Conservation (phyloP, 2,888 invertebrate species). For the Drosophila niveifrons region DNA sequence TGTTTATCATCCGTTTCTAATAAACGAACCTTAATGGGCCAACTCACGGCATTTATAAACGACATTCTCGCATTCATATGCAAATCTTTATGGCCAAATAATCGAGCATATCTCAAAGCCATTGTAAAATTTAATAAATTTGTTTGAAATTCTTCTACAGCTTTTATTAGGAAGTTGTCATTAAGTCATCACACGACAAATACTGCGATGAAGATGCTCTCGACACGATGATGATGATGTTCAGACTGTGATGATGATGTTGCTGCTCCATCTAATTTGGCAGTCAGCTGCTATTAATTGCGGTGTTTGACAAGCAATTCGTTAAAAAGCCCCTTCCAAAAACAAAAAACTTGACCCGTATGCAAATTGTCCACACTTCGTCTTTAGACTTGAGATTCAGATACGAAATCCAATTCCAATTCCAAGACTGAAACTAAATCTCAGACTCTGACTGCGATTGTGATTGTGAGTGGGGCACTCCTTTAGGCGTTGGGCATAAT, state of each 20-base stretch:
- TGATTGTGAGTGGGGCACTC: slow-evolving; percentile 41
- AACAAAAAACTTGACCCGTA: slow-evolving; percentile 44
- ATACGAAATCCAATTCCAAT: slow-evolving; percentile 17
- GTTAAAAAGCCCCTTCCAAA: slow-evolving; percentile 42
- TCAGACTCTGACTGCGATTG: slow-evolving; percentile 6
- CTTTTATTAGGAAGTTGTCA: slow-evolving; percentile 76
- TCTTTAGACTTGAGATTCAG: slow-evolving; percentile 6
- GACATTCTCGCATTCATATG: slow-evolving; percentile 68
- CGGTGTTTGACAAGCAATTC: slow-evolving; percentile 70
- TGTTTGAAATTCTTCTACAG: slow-evolving; percentile 59
- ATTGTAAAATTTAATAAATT: slow-evolving; percentile 74
- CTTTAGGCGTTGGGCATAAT: slow-evolving; percentile 59
- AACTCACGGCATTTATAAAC: slow-evolving; percentile 64
- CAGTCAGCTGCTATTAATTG: slow-evolving; percentile 72
- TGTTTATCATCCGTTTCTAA: slow-evolving; percentile 64
- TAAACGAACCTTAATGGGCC: slow-evolving; percentile 72
- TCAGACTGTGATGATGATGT: slow-evolving; percentile 1
- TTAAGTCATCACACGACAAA: slow-evolving; percentile 65
- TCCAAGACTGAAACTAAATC: slow-evolving; percentile 9
- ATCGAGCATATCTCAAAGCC: slow-evolving; percentile 59
- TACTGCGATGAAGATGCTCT: slow-evolving; percentile 1
- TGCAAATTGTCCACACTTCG: slow-evolving; percentile 56
- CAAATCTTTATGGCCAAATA: slow-evolving; percentile 74
- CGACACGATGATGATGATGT: not conserved
- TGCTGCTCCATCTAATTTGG: slow-evolving; percentile 62